Conservation (phyloP, 2,113 vertebrate genomes). For the Maccullochella peelii region DNA sequence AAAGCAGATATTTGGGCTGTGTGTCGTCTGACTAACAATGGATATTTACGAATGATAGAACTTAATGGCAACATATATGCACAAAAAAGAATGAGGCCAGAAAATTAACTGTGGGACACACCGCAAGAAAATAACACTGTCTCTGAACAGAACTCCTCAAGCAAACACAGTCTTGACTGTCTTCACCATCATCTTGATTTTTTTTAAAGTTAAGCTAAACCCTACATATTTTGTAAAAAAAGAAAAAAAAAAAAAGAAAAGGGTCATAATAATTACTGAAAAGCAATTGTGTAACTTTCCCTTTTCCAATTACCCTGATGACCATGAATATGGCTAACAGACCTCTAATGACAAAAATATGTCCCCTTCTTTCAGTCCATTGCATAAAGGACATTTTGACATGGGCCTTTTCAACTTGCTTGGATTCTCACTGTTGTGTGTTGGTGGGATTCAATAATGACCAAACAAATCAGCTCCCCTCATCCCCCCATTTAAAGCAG, state of each 20-base stretch:
- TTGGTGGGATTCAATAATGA: background rate
- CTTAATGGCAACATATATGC: background rate
- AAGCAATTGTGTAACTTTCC: background rate
- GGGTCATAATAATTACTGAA: background rate
- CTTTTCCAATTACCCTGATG: background rate
- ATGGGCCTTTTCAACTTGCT: background rate
- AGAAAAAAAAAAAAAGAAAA: too few species aligned
- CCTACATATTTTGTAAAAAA: too few species aligned
- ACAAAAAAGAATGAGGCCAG: background rate
- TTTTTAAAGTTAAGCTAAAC: background rate
- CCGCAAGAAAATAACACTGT: background rate
- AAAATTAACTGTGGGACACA: background rate
- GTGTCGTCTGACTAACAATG: background rate
- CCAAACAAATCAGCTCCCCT: slow-evolving; percentile 1
- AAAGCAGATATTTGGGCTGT: background rate
- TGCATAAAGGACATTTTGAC: background rate
- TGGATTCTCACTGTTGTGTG: background rate
- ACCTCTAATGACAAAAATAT: background rate
- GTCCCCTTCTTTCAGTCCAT: background rate
- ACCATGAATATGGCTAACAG: background rate
- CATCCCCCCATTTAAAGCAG: background rate
- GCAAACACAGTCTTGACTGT: background rate
- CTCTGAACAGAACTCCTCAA: background rate
- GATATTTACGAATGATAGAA: background rate
- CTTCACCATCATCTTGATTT: background rate